These are phyloP conservation scores for Atherix ibis DNA, from an alignment of 2,888 invertebrate species.

Conservation along the genomic window DNA sequence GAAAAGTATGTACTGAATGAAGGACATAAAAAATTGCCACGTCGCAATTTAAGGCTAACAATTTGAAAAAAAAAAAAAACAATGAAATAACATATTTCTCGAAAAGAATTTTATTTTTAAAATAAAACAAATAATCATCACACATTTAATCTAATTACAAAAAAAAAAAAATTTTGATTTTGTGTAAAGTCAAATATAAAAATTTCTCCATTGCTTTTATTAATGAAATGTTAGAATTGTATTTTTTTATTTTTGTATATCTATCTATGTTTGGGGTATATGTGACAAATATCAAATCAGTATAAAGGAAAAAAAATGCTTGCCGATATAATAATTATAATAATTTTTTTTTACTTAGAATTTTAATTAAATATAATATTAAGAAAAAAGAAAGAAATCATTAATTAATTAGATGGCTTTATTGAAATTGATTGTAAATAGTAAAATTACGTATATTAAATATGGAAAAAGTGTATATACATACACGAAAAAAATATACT, in stretches of 20 bases:
- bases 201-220: too few relatives aligned
- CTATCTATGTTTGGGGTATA: too few relatives aligned
- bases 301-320: background rate
- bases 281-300: background rate
- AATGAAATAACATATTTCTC: background rate
- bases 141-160: background rate
- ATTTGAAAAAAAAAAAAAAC: too few relatives aligned
- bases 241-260: too few relatives aligned
- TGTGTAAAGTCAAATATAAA: too few relatives aligned
- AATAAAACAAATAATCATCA: background rate
- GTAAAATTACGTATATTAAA: background rate
- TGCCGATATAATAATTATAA: background rate
- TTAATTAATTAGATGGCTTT: background rate
- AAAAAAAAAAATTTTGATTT: background rate
- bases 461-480: slow-evolving; percentile 1
- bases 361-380: too few relatives aligned
- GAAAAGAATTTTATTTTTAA: background rate
- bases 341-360: too few relatives aligned
- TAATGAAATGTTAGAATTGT: too few relatives aligned
- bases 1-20: too few relatives aligned
- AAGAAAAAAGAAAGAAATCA: background rate
- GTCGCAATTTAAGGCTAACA: too few relatives aligned
- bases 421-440: background rate
- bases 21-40: too few relatives aligned
- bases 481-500: slow-evolving; percentile 5